phyloP scores from a whole-genome alignment of 2,888 invertebrate genomes.

The Phasia obesa region DNA sequence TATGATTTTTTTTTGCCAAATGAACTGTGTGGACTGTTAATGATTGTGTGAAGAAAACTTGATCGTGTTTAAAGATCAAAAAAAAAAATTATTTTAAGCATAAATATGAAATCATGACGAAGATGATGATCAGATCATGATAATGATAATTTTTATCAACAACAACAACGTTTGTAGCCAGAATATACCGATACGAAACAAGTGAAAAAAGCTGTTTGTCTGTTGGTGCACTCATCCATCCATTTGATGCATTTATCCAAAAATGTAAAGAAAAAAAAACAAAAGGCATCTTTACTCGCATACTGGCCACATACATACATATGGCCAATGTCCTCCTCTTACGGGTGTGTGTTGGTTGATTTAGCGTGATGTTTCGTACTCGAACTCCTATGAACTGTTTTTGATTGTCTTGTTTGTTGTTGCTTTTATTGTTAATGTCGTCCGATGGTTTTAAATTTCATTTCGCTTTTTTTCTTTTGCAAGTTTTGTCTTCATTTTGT shows the following conservation, averaged over 20 bases:
- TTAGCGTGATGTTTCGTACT: constrained; percentile 41
- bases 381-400: constrained; percentile 68
- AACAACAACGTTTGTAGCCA: constrained; percentile 48
- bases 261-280: constrained; percentile 70
- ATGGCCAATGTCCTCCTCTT: constrained; percentile 65
- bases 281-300: constrained; percentile 71
- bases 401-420: constrained; percentile 73
- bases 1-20: constrained; percentile 1
- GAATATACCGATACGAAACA: not conserved
- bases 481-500: constrained; percentile 55
- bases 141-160: constrained; percentile 54
- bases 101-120: constrained; percentile 61
- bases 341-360: constrained; percentile 18
- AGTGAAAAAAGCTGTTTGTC: constrained; percentile 74
- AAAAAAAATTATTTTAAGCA: constrained; percentile 37
- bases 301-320: constrained; percentile 69
- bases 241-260: constrained; percentile 75
- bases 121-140: constrained; percentile 46
- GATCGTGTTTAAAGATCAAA: constrained; percentile 67
- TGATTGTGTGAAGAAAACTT: constrained; percentile 71
- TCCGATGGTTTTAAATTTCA: constrained; percentile 67
- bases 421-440: constrained; percentile 63
- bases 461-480: constrained; percentile 32
- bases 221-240: constrained; percentile 72
- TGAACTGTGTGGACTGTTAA: constrained; percentile 58